phyloP scores from a whole-genome alignment of 2,113 vertebrate genomes.

The Podarcis cretensis region DNA sequence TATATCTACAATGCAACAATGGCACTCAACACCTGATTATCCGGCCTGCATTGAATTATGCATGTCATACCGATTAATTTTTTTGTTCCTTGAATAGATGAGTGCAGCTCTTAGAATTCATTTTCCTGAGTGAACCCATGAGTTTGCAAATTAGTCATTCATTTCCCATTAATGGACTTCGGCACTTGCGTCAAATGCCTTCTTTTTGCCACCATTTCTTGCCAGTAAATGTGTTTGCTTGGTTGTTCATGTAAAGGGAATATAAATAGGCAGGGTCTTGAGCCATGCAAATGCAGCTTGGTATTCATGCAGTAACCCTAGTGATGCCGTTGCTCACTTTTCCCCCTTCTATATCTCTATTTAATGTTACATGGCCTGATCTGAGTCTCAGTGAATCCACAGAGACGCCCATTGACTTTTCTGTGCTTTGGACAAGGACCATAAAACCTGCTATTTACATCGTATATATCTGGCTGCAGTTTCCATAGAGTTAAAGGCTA shows the following conservation, averaged over 20 bases:
- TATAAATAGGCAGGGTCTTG: slow-evolving; percentile 5
- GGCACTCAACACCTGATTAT: background rate
- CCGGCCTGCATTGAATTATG: background rate
- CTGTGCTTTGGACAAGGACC: slow-evolving; percentile 45
- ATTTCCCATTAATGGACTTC: background rate
- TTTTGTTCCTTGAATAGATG: background rate
- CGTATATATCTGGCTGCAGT: slow-evolving; percentile 57
- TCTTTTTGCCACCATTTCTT: background rate
- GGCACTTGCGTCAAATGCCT: background rate
- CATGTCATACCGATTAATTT: background rate
- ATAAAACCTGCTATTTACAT: slow-evolving; percentile 45
- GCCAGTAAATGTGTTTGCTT: background rate
- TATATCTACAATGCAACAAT: background rate
- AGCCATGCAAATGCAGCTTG: slow-evolving; percentile 37
- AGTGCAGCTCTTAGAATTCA: background rate
- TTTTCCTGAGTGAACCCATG: accelerated
- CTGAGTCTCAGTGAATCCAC: slow-evolving; percentile 35
- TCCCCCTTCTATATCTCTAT: background rate
- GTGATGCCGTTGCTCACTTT: slow-evolving; percentile 5
- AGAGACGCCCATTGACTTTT: slow-evolving; percentile 21
- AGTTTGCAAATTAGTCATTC: slow-evolving; percentile 1
- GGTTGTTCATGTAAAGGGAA: slow-evolving; percentile 31
- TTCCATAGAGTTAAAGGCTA: slow-evolving; percentile 54
- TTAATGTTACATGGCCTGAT: slow-evolving; percentile 31
- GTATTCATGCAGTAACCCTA: slow-evolving; percentile 53